Evolutionary conservation across 2,888 invertebrate species (phyloP).

Genomic region (Limnephilus rhombicus): DNA sequence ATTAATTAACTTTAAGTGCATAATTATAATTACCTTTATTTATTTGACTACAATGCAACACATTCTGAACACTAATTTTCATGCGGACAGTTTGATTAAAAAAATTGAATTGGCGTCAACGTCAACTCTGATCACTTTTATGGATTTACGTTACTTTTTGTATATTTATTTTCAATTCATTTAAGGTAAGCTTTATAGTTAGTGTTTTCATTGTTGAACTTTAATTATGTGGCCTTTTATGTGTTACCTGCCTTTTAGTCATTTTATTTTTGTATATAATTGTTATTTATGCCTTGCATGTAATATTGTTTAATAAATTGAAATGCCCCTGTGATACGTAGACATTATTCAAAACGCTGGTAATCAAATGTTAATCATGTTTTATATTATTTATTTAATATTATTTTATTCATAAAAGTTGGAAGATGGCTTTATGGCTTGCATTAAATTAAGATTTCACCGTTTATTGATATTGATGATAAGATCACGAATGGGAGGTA

Average conservation of each 20-base stretch:
- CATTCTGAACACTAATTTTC: background rate
- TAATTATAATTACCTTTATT: background rate
- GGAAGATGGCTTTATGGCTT: background rate
- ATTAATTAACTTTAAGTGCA: background rate
- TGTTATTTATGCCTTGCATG: constrained; percentile 30
- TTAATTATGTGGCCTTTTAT: constrained; percentile 28
- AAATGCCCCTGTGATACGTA: background rate
- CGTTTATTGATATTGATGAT: background rate
- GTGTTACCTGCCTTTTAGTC: constrained; percentile 11
- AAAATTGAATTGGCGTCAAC: background rate
- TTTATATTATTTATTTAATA: background rate
- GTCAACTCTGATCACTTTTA: background rate
- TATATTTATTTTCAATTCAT: background rate
- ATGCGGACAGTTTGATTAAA: background rate
- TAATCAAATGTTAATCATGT: background rate
- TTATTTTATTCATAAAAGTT: background rate
- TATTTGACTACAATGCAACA: background rate
- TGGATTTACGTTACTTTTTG: constrained; percentile 3
- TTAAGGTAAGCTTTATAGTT: background rate
- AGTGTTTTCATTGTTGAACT: constrained; percentile 18
- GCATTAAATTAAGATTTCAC: background rate
- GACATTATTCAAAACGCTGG: background rate
- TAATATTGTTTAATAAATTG: constrained; percentile 17
- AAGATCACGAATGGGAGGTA: background rate
- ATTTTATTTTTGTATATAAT: constrained; percentile 15